phyloP scores from a whole-genome alignment of 2,888 invertebrate genomes.

The Spodoptera littoralis region DNA sequence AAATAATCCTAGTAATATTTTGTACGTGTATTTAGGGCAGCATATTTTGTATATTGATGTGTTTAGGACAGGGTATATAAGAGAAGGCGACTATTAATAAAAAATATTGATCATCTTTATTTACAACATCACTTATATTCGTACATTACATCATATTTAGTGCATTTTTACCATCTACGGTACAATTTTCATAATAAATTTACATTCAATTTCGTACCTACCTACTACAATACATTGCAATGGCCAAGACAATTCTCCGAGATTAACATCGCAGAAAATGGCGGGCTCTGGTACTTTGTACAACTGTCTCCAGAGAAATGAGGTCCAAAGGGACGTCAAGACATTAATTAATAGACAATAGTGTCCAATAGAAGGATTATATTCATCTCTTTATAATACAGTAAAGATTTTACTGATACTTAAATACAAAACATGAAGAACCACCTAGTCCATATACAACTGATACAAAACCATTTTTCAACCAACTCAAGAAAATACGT shows the following conservation, averaged over 20 bases:
- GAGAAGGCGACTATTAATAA: constrained; percentile 33
- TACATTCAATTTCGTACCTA: constrained; percentile 36
- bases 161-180: constrained; percentile 37
- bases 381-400: no score
- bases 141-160: constrained; percentile 5
- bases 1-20: constrained; percentile 12
- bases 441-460: no score
- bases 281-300: constrained; percentile 12
- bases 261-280: constrained; percentile 20
- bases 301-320: constrained; percentile 11
- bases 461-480: no score
- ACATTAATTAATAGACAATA: constrained; percentile 10
- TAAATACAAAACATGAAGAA: no score
- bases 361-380: neutral
- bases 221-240: constrained; percentile 23
- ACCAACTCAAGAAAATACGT: no score
- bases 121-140: constrained; percentile 49
- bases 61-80: constrained; percentile 20
- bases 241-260: constrained; percentile 7
- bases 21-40: constrained; percentile 1
- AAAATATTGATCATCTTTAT: constrained; percentile 60
- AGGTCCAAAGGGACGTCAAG: constrained; percentile 10
- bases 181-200: constrained; percentile 41
- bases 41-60: neutral
- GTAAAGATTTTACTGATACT: no score